Evolutionary conservation across 2,888 invertebrate genomes (phyloP), one percentile per base, ranked within the genome.

Genomic region (Drosophila antonietae): DNA sequence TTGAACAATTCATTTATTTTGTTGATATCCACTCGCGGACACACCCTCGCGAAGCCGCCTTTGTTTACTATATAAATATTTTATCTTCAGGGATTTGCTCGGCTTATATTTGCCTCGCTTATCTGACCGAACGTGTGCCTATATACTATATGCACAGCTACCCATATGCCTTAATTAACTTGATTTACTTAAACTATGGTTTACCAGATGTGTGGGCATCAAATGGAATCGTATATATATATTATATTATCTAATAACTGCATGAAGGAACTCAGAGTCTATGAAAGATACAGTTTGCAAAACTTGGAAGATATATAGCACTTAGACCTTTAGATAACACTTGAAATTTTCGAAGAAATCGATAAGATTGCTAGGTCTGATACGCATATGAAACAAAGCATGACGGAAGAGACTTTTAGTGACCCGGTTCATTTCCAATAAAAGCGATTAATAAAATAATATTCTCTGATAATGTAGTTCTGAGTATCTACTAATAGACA

Each of bases 31-130:
- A 15, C 23, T n/a, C 37, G 20, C 8, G 14, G 20, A 37, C 53
- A 37, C 37, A 39, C 53, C 37, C 52, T 46, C 18, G 44, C 44
- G 52, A 14, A 20, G 35, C 41, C 44, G 31, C 31, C 37, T 57
- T 43, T 80, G 72, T 72, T 75, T 72, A 51, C 33, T 18, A 20
- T 44, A 58, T 68, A 79, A 78, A 78, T 71, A 79, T 71, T 79
- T 75, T 31, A 79, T 67, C 51, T 23, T 41, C 14, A 41, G 47
- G 46, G 80, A 65, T 78, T 75, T 60, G 52, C 14, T 31, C 14
- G 20, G 71, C 44, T 46, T 66, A 41, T 52, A 60, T 75, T 51
- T 56, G 57, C 35, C 20, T 20, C 28, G 64, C 44, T 69, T 76
- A 69, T 76, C 76, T 23, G 43, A 2, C 37, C 33, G 52, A 58